Base-by-base conservation (phyloP, 2,797 vertebrate species). In the Paedocypris micromegethes region DNA sequence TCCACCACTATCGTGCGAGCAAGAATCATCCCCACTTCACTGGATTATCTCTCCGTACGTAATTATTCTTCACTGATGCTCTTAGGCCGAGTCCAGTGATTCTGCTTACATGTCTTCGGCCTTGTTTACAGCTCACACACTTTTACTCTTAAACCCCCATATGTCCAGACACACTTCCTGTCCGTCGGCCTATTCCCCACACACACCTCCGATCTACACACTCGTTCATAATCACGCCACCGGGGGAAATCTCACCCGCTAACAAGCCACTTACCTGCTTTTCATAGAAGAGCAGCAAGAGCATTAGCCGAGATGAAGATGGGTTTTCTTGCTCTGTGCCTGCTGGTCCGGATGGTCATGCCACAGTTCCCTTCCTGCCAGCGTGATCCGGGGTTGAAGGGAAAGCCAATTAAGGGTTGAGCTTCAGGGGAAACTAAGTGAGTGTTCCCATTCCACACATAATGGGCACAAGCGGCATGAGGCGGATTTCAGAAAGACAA, bases 241-340 rank as follows among this genome's bases (percentile, higher is more conserved):
- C 61, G 50, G 49, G 52, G 70, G 70, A 70, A 75, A 67, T 75
- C 73, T 70, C 51, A 66, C 59, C 63, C 62, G 56, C 63, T 56
- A 66, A 65, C 70, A 73, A 77, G 76, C 76, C 67, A 75, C 76
- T 80, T 77, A 77, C 76, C 78, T 75, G 67, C 72, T 78, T 73
- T 75, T 70, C 72, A 73, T 76, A 69, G 74, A 57, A 59, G 51
- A 59, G 47, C 39, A 48, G 61, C 69, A 64, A 70, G 69, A 77
- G 74, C 72, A 80, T 80, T 73, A 80, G 65, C 47, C 56, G 66
- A 44, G 55, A 61, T 58, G 48, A 23, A 37, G 61, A 42, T 42
- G 43, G 57, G 56, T 54, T 54, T 66, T 66, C 58, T 44, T 66
- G 44, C 45, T 55, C 9, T 45, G 61, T 66, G 64, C 45, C 51